Evolutionary conservation across 2,888 invertebrate genomes (phyloP).

Genomic region (Allygus modestus): DNA sequence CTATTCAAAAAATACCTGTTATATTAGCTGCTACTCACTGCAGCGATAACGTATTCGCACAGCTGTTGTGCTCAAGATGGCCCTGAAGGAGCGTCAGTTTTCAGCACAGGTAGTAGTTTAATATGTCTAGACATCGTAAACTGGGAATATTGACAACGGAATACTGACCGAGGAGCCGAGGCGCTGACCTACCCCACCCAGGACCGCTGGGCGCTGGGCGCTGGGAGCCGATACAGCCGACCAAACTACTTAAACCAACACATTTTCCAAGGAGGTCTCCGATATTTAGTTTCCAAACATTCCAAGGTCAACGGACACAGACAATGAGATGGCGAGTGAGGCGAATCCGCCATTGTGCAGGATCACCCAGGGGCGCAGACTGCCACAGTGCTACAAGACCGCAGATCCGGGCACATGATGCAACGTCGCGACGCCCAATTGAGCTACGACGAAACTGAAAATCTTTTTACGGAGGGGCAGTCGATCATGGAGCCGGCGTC

Average conservation of each 20-base stretch:
- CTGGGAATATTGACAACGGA: constrained; percentile 22
- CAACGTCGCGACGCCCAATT: background rate
- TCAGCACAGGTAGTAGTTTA: constrained; percentile 40
- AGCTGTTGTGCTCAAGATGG: background rate
- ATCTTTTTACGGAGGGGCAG: too few species aligned
- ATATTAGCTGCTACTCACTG: too few species aligned
- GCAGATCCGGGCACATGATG: constrained; percentile 15
- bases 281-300: too few species aligned
- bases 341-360: constrained; percentile 3
- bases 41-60: background rate
- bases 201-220: background rate
- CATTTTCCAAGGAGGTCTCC: too few species aligned
- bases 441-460: too few species aligned
- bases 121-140: constrained; percentile 40
- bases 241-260: too few species aligned
- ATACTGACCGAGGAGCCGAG: background rate
- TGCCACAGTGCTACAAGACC: background rate
- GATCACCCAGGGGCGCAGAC: background rate
- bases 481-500: background rate
- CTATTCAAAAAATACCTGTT: too few species aligned
- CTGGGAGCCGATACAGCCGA: too few species aligned
- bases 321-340: constrained; percentile 10
- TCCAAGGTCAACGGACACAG: background rate
- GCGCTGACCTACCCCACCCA: constrained; percentile 21
- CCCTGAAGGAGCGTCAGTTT: background rate